Evolutionary conservation across 2,113 vertebrate genomes (phyloP).

Genomic region (Lycaon pictus): DNA sequence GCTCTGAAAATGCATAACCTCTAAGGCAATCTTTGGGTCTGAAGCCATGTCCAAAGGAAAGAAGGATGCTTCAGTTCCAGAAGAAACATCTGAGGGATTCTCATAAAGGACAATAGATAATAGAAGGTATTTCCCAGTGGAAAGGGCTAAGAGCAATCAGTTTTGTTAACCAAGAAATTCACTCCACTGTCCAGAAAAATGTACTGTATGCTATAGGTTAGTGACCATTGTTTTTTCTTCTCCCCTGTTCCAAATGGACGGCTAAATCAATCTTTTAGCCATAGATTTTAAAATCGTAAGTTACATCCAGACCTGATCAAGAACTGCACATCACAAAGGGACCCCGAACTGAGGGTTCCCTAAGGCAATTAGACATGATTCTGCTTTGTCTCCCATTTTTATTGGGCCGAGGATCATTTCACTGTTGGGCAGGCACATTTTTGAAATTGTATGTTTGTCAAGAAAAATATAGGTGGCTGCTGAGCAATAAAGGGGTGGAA

Average conservation of each 20-base stretch:
- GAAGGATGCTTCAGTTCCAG: not conserved
- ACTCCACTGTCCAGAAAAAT: not conserved
- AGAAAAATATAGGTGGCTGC: not conserved
- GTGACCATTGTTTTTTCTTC: conserved; percentile 19
- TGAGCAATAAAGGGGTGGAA: not conserved
- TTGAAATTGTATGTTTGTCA: conserved; percentile 35
- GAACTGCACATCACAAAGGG: not conserved
- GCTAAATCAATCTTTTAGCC: not conserved
- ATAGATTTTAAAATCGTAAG: conserved; percentile 1
- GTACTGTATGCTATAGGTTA: not conserved
- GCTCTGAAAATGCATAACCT: not conserved
- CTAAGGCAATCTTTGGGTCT: not conserved
- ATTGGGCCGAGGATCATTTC: not conserved
- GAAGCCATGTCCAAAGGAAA: not conserved
- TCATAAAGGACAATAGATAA: conserved; percentile 14
- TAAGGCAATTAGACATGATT: not conserved
- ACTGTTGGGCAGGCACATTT: not conserved
- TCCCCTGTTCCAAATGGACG: conserved; percentile 45
- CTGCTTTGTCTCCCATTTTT: not conserved
- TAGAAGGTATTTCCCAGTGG: not conserved
- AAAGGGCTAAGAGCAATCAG: not conserved
- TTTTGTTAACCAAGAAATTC: conserved; percentile 17
- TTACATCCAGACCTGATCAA: conserved; percentile 28
- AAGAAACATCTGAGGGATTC: not conserved
- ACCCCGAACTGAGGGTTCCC: not conserved